Conservation (phyloP, 2,797 vertebrate species). For the Meda fulgida region DNA sequence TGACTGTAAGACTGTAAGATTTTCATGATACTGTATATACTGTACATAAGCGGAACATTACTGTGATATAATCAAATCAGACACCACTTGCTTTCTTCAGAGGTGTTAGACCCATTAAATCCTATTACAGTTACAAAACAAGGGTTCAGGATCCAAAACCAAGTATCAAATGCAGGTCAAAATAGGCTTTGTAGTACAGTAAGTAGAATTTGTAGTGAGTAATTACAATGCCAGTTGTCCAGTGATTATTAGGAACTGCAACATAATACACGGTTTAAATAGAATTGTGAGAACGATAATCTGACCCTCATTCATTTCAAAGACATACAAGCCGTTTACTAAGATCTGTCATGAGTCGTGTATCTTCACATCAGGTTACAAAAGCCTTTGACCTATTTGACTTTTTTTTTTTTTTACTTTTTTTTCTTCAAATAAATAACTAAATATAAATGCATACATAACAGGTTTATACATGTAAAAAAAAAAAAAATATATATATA, state of each 20-base stretch:
- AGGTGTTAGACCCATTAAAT: conserved; percentile 12
- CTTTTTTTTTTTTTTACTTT: neutral
- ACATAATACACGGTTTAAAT: neutral
- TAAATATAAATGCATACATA: neutral
- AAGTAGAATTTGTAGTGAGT: conserved; percentile 6
- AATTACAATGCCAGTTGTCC: neutral
- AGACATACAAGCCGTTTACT: neutral
- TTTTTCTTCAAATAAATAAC: neutral
- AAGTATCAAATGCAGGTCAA: neutral
- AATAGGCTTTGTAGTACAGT: conserved; percentile 29
- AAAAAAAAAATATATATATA: neutral
- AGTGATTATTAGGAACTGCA: neutral
- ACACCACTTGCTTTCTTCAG: neutral
- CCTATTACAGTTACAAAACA: conserved; percentile 14
- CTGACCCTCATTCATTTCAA: conserved; percentile 3
- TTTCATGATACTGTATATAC: neutral
- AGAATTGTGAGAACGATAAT: neutral
- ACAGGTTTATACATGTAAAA: neutral
- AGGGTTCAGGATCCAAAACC: neutral
- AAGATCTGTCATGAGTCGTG: neutral
- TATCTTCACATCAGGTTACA: neutral
- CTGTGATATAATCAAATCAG: conserved; percentile 23
- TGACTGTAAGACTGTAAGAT: neutral
- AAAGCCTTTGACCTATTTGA: neutral
- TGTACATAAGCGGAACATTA: neutral